A percentile compares a stretch with the other conserved stretches of the same genome.
Conservation (phyloP, 2,797 vertebrate genomes). For the Enteromius fasciolatus region DNA sequence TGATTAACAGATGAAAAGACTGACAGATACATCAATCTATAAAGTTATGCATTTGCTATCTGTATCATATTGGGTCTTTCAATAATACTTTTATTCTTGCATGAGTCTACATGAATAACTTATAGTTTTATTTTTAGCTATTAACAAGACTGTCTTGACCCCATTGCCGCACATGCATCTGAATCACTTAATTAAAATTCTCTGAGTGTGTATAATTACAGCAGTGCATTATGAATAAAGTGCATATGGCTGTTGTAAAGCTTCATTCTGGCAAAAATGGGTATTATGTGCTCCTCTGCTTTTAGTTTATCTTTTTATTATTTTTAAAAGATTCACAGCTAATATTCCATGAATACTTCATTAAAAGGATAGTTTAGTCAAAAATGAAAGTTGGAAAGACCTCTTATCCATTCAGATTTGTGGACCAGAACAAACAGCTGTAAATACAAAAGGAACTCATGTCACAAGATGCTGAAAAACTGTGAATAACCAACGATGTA, state of each 20-base stretch:
- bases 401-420: background rate
- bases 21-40: background rate
- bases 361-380: background rate
- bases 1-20: background rate
- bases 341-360: background rate
- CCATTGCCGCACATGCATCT: background rate
- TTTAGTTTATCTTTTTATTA: background rate
- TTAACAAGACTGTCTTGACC: background rate
- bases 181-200: slow-evolving; percentile 17
- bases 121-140: background rate
- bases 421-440: background rate
- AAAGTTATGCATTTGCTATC: background rate
- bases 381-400: background rate
- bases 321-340: background rate
- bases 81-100: background rate
- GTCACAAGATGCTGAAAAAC: background rate
- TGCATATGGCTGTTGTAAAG: background rate
- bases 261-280: background rate
- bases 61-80: background rate
- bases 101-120: background rate
- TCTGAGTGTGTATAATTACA: slow-evolving; percentile 3
- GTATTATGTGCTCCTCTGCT: background rate
- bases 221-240: background rate
- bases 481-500: too few relatives aligned
- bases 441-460: background rate